Conservation (phyloP, 64 coral and sea anemone genomes). For the Orbicella faveolata region DNA sequence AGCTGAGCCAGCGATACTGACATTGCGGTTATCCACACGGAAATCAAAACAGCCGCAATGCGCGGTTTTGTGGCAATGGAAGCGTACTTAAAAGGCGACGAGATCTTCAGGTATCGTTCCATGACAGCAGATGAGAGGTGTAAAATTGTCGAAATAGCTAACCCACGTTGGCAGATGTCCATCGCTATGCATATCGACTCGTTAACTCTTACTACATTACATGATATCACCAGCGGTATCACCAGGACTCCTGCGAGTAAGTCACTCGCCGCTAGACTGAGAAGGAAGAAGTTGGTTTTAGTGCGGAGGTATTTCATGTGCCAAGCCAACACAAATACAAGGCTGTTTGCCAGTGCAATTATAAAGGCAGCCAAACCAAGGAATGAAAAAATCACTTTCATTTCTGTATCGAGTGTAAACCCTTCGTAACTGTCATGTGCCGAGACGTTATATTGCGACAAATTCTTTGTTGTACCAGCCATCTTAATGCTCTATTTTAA, state of each 20-base stretch:
- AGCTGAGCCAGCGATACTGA: conserved; percentile 16
- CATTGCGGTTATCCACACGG: conserved; percentile 28
- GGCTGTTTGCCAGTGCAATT: conserved; percentile 11
- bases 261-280: conserved; percentile 47
- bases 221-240: conserved; percentile 34
- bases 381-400: conserved; percentile 35
- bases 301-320: conserved; percentile 16
- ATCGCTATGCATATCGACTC: conserved; percentile 21
- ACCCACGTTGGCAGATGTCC: conserved; percentile 48
- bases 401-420: neutral
- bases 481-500: neutral
- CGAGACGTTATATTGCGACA: neutral
- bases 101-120: conserved; percentile 44
- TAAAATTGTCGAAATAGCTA: conserved; percentile 55
- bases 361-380: conserved; percentile 12
- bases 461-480: neutral
- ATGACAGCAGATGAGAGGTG: conserved; percentile 27
- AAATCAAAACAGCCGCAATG: neutral
- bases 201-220: neutral
- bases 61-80: conserved; percentile 6
- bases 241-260: conserved; percentile 26
- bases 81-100: conserved; percentile 16
- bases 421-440: neutral
- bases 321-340: conserved; percentile 17
- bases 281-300: conserved; percentile 42